Evolutionary conservation across 2,113 vertebrate genomes (phyloP), one percentile per base, ranked within the genome.

Genomic region (Erpornis zantholeuca): DNA sequence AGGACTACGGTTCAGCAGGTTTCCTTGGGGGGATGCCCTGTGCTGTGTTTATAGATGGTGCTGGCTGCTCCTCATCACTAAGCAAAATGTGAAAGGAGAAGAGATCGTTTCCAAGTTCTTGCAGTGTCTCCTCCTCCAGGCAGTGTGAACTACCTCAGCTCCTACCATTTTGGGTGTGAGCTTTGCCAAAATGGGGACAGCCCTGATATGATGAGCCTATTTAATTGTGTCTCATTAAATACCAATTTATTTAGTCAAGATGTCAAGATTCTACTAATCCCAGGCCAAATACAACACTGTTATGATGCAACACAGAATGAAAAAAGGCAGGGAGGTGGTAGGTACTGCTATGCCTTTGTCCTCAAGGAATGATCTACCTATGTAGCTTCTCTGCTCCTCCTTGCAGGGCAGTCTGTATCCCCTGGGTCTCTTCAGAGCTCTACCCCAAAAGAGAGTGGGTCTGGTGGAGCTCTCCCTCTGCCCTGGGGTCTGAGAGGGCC

Each of bases 271-370:
- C 61, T n/a, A 25, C 47, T 57, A 61, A 86, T 80, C 11, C 19
- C 50, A 42, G 59, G 35, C 53, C 78, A 65, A 92, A 52, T 50
- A 61, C 64, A 71, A 42, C 24, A 15, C 8, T 5, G 21, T 50
- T 33, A 15, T 0, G 0, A 31, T 45, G 57, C 2, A 23, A 45
- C 24, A 13, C 1, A 10, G 66, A 49, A 54, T 12, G 60, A 64
- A 56, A 61, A 85, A 24, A 8, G n/a, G 36, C 36, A 49, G 21
- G 45, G 75, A 76, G 28, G 40, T 15, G 47, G 63, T 40, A 80
- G 66, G 36, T 81, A 29, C 68, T 22, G 44, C 42, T 11, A 3
- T 2, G 2, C 17, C 80, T 76, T 53, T 78, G 73, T 75, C 57
- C 36, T 57, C 5, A 3, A 29, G 53, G 70, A 79, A 28, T 12